These are phyloP conservation scores for Leptinotarsa juncta DNA, from an alignment of 2,888 invertebrate species.

Conservation along the genomic window DNA sequence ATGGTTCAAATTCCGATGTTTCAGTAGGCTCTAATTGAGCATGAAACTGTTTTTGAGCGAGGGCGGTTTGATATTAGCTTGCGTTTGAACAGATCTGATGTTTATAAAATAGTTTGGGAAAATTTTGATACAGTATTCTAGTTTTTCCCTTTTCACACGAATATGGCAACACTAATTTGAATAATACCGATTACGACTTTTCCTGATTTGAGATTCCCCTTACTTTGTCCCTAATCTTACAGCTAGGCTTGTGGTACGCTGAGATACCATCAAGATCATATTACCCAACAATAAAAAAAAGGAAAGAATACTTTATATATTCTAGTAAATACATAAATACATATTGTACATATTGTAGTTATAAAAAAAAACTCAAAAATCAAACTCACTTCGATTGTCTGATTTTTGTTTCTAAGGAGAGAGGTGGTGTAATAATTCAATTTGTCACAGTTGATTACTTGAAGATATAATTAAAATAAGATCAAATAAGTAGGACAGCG, in stretches of 20 bases:
- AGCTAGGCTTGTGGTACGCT: slow-evolving; percentile 25
- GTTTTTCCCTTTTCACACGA: background rate
- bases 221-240: slow-evolving; percentile 1
- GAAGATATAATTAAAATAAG: too few relatives aligned
- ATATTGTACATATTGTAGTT: too few relatives aligned
- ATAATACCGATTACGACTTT: slow-evolving; percentile 10
- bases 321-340: background rate
- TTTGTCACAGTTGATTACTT: background rate
- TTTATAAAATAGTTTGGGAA: background rate
- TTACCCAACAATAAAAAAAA: background rate
- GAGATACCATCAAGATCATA: slow-evolving; percentile 11
- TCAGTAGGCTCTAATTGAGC: slow-evolving; percentile 24
- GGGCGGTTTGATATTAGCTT: too few relatives aligned
- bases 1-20: slow-evolving; percentile 35
- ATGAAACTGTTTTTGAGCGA: background rate
- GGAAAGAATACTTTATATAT: background rate
- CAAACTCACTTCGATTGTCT: slow-evolving; percentile 15
- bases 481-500: too few relatives aligned
- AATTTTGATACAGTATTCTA: background rate
- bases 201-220: background rate
- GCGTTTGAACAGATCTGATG: background rate
- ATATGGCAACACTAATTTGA: background rate
- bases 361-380: background rate
- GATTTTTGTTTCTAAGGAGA: slow-evolving; percentile 21
- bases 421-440: slow-evolving; percentile 23